These are phyloP conservation scores for Rissa tridactyla DNA, from an alignment of 2,113 vertebrate genomes.

Conservation along the genomic window DNA sequence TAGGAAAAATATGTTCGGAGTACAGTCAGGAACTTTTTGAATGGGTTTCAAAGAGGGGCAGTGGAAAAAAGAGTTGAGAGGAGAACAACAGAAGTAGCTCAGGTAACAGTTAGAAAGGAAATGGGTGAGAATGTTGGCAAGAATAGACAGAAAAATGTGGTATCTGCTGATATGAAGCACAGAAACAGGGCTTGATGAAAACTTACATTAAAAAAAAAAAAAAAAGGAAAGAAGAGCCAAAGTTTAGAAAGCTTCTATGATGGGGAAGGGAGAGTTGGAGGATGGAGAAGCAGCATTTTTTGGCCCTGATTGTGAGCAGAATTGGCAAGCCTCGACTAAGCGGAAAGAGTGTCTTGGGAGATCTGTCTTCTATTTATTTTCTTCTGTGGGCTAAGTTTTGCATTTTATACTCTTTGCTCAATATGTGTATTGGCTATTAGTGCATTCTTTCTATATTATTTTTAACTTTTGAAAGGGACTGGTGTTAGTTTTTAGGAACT, in stretches of 20 bases:
- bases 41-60: not conserved
- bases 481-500: not conserved
- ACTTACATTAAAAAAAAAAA: not conserved
- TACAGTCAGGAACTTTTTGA: not conserved
- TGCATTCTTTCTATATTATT: not conserved
- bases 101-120: not conserved
- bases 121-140: not conserved
- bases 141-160: not conserved
- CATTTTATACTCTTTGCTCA: not conserved
- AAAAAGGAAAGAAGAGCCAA: not conserved
- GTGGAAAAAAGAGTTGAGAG: not conserved
- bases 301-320: not conserved
- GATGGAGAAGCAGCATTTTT: not conserved
- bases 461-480: not conserved
- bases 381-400: not conserved
- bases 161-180: not conserved
- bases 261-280: not conserved
- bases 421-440: not conserved
- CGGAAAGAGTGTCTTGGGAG: not conserved
- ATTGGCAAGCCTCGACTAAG: not conserved
- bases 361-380: not conserved
- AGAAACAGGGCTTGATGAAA: not conserved
- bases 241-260: not conserved
- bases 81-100: not conserved
- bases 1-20: not conserved